phyloP scores from a whole-genome alignment of 2,797 vertebrate species.

The Psittacula echo region DNA sequence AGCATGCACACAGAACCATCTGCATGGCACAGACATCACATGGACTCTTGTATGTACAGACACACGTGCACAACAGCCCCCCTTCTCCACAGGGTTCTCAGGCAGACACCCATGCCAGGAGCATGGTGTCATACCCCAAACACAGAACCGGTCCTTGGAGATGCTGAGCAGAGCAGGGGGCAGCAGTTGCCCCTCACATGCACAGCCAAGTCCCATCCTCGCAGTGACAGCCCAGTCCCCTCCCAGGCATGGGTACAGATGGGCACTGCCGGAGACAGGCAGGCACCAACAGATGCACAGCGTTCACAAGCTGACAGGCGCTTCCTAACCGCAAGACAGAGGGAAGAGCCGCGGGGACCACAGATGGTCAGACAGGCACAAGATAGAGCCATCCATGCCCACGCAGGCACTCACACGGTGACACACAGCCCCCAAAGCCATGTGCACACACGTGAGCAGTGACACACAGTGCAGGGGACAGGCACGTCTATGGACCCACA shows the following conservation, averaged over 20 bases:
- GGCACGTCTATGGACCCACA: background rate
- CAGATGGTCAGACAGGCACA: conserved; percentile 42
- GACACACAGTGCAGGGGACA: rapidly evolving
- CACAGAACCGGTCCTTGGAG: background rate
- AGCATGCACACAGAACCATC: background rate
- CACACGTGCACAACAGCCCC: background rate
- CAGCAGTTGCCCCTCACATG: background rate
- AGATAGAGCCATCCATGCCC: background rate
- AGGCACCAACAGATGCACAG: conserved; percentile 12
- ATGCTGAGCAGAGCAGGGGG: background rate
- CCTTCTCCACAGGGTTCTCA: background rate
- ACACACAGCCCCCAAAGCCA: background rate
- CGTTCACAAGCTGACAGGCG: background rate
- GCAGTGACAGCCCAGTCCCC: background rate
- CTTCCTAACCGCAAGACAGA: conserved; percentile 26
- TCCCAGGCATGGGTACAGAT: background rate
- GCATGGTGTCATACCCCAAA: background rate
- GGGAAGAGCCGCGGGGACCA: conserved; percentile 18
- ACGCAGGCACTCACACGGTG: background rate
- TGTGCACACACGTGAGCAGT: rapidly evolving
- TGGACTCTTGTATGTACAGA: rapidly evolving
- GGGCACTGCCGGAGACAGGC: background rate
- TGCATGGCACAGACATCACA: background rate
- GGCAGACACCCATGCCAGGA: background rate
- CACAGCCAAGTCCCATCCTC: background rate